phyloP scores from a whole-genome alignment of 2,113 vertebrate genomes.

The Neogale vison region DNA sequence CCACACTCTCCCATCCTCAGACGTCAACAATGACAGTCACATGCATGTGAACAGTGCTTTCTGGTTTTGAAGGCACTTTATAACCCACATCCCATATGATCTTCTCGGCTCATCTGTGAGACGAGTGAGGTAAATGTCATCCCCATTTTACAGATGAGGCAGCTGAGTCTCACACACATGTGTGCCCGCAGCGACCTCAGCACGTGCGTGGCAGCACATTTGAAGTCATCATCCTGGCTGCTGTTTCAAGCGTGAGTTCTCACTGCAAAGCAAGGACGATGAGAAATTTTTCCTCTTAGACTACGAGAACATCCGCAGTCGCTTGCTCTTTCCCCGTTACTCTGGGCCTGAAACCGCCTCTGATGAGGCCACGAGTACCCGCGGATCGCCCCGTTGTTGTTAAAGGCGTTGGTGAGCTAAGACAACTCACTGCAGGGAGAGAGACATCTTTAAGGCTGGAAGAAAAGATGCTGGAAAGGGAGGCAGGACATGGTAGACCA shows the following conservation, averaged over 20 bases:
- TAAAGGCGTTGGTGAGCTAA: neutral
- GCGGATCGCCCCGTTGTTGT: fast-evolving
- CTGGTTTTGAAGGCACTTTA: neutral
- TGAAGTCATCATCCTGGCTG: neutral
- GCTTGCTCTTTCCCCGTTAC: neutral
- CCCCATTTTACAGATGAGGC: neutral
- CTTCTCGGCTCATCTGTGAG: neutral
- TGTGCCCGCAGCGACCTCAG: neutral
- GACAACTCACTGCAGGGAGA: neutral
- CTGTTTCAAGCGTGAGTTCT: neutral
- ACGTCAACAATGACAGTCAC: neutral
- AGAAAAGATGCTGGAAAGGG: neutral
- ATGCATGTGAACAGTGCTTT: neutral
- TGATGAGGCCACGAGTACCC: fast-evolving
- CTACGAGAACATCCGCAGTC: fast-evolving
- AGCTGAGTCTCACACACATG: fast-evolving
- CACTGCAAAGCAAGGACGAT: neutral
- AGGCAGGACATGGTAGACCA: neutral
- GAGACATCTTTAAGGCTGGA: constrained; percentile 32
- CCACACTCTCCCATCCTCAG: neutral
- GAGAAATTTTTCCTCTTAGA: neutral
- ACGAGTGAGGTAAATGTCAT: fast-evolving
- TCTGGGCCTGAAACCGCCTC: neutral
- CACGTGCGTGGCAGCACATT: fast-evolving
- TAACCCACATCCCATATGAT: neutral